Percentiles rank a stretch among this genome's conserved stretches.
Evolutionary conservation across 2,888 invertebrate genomes (phyloP).

Genomic region (Caenorhabditis sulstoni): DNA sequence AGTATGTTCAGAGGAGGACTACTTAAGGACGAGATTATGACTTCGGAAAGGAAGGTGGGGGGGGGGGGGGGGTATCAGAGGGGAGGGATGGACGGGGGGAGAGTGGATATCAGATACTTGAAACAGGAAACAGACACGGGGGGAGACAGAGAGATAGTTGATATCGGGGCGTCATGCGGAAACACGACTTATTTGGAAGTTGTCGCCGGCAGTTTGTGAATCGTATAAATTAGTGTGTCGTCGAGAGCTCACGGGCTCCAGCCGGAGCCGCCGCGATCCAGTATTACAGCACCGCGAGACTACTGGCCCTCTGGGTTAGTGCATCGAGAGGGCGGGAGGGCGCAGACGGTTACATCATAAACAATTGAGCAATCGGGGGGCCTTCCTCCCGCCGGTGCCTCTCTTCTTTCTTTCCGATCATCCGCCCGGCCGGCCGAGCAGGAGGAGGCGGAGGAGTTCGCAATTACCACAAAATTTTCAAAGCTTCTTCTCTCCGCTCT

Average conservation of each 20-base stretch:
- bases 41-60: no score
- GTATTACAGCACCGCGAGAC: constrained; percentile 52
- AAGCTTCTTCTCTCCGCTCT: no score
- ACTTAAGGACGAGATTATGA: neutral
- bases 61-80: no score
- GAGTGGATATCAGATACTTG: constrained; percentile 17
- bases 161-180: constrained; percentile 8
- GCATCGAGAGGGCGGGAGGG: constrained; percentile 34
- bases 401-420: neutral
- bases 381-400: neutral
- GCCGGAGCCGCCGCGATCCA: constrained; percentile 6
- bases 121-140: constrained; percentile 10
- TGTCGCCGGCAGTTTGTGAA: constrained; percentile 1
- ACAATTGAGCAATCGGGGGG: constrained; percentile 54
- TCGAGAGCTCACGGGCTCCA: neutral
- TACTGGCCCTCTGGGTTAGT: constrained; percentile 46
- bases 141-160: no score
- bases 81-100: neutral
- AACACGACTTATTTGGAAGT: constrained; percentile 17
- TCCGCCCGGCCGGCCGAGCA: no score
- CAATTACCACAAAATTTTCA: constrained; percentile 53
- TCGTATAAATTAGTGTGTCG: constrained; percentile 46
- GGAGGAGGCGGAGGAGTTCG: constrained; percentile 24
- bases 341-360: constrained; percentile 60
- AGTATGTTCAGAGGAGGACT: neutral